phyloP scores from a whole-genome alignment of 2,888 invertebrate genomes.

The Fragum fragum region DNA sequence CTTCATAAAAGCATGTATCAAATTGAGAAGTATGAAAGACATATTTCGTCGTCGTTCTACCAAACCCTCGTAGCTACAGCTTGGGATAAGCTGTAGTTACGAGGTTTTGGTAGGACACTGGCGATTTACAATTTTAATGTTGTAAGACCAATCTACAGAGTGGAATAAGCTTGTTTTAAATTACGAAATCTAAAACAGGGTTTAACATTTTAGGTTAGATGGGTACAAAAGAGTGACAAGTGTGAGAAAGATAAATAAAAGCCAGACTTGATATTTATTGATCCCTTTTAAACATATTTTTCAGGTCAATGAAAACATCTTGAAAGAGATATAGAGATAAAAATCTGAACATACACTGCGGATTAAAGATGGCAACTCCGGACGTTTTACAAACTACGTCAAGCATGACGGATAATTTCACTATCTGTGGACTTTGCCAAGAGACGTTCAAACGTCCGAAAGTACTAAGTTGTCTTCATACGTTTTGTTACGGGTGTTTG shows the following conservation, averaged over 20 bases:
- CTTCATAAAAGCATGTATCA: no score
- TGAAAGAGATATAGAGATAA: conserved; percentile 22
- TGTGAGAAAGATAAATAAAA: conserved; percentile 16
- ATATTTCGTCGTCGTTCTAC: no score
- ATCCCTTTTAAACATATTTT: conserved; percentile 35
- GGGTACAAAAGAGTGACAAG: not conserved
- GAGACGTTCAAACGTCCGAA: conserved; percentile 68
- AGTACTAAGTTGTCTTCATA: conserved; percentile 72
- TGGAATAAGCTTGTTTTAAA: no score
- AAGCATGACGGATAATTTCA: conserved; percentile 64
- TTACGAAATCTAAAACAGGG: no score
- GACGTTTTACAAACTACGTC: conserved; percentile 62
- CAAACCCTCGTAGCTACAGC: no score
- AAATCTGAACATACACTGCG: not conserved
- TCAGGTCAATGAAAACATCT: conserved; percentile 28
- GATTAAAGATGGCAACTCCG: conserved; percentile 64
- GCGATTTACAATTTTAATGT: no score
- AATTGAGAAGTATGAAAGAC: no score
- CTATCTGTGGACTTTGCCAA: conserved; percentile 66
- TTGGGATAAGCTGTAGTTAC: no score
- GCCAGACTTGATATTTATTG: conserved; percentile 24
- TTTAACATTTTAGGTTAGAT: no score
- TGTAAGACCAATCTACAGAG: no score
- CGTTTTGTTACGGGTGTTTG: conserved; percentile 73
- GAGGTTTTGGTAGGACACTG: no score